Conservation (phyloP, 2,888 invertebrate species). For the Ametastegia equiseti region DNA sequence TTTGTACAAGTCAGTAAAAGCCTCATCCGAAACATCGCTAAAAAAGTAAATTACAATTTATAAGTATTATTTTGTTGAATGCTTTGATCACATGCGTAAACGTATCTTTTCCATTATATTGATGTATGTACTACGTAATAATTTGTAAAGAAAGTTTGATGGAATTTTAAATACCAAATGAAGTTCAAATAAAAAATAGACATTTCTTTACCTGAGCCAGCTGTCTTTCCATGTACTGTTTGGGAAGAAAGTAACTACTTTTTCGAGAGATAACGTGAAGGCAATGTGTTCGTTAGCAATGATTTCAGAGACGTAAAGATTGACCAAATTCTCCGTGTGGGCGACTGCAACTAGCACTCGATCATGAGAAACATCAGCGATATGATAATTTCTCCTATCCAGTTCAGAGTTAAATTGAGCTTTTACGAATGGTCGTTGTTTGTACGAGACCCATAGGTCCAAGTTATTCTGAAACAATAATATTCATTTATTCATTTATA, state of each 20-base stretch:
- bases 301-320: slow-evolving; percentile 89
- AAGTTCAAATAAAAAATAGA: slow-evolving; percentile 17
- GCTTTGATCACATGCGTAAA: no score
- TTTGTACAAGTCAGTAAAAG: slow-evolving; percentile 92
- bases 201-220: slow-evolving; percentile 86
- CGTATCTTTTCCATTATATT: background rate
- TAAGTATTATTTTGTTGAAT: slow-evolving; percentile 25
- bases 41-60: slow-evolving; percentile 54
- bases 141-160: background rate
- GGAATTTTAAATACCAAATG: background rate
- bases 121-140: background rate
- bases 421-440: slow-evolving; percentile 83
- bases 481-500: slow-evolving; percentile 37
- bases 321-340: slow-evolving; percentile 84
- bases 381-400: slow-evolving; percentile 84
- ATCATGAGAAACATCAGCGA: slow-evolving; percentile 90
- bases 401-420: slow-evolving; percentile 87
- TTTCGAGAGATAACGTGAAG: slow-evolving; percentile 88
- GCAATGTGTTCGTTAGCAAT: slow-evolving; percentile 80
- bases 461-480: slow-evolving; percentile 74
- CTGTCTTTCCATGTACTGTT: slow-evolving; percentile 88
- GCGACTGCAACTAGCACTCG: slow-evolving; percentile 90
- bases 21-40: slow-evolving; percentile 87
- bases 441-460: slow-evolving; percentile 87
- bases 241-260: slow-evolving; percentile 90